Conservation (phyloP, 2,797 vertebrate genomes). For the Tiaroga cobitis region DNA sequence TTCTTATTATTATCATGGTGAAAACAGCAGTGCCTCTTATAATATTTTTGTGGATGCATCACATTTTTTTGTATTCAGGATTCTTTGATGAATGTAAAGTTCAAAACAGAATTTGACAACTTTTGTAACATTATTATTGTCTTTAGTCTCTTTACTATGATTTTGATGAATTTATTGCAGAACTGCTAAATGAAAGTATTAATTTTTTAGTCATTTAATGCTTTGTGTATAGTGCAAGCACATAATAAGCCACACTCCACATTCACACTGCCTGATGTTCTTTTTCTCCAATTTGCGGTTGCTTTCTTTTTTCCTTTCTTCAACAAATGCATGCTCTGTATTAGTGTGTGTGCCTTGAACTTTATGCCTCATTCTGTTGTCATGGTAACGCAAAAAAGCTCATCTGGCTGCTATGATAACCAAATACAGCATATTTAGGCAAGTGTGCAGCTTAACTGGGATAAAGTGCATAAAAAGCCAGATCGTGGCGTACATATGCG, state of each 20-base stretch:
- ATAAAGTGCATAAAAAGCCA: conserved; percentile 41
- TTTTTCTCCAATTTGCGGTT: neutral
- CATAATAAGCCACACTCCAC: neutral
- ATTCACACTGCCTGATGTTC: conserved; percentile 1
- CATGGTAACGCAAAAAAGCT: conserved; percentile 56
- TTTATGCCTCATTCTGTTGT: conserved; percentile 54
- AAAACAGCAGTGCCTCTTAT: neutral
- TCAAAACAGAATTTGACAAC: neutral
- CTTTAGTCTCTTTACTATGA: too few species aligned
- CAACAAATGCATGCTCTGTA: conserved; percentile 7
- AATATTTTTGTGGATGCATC: neutral
- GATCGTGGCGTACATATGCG: neutral
- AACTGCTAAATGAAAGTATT: too few species aligned
- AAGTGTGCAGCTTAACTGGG: conserved; percentile 36
- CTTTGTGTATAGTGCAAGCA: neutral
- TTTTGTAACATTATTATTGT: too few species aligned
- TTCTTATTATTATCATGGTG: neutral
- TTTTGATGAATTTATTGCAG: too few species aligned
- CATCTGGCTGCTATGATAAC: conserved; percentile 62
- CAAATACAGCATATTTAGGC: conserved; percentile 55
- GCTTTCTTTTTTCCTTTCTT: neutral
- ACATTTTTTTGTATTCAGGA: too few species aligned
- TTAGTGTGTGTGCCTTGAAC: conserved; percentile 41
- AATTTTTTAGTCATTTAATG: neutral
- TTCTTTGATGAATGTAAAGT: neutral